These are phyloP conservation scores for Malurus leucopterus DNA, from an alignment of 2,797 vertebrate species.

Conservation along the genomic window DNA sequence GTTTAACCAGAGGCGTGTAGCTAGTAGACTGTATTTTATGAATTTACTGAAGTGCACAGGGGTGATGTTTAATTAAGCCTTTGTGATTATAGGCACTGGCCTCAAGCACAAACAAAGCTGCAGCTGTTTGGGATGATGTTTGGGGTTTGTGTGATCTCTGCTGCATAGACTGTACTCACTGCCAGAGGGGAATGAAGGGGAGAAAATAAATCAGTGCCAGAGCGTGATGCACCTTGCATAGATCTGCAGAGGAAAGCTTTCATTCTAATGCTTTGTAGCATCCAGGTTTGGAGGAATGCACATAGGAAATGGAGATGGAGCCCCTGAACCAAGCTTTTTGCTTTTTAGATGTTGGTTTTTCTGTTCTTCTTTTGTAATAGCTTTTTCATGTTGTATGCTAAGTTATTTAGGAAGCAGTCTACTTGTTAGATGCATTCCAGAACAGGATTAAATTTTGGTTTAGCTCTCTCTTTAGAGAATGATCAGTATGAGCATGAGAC, in stretches of 20 bases:
- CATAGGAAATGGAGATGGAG: background rate
- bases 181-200: background rate
- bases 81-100: background rate
- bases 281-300: background rate
- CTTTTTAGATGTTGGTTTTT: background rate
- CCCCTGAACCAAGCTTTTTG: background rate
- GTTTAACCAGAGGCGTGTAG: background rate
- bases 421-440: background rate
- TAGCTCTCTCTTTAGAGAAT: background rate
- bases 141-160: background rate
- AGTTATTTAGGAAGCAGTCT: background rate
- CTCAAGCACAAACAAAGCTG: slow-evolving; percentile 37
- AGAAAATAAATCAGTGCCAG: background rate
- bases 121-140: background rate
- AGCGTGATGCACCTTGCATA: background rate
- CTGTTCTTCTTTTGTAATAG: background rate
- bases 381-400: background rate
- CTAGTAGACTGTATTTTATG: background rate
- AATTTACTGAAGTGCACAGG: background rate
- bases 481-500: background rate
- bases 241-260: background rate
- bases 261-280: background rate
- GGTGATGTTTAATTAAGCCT: slow-evolving; percentile 30
- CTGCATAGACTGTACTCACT: background rate
- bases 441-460: background rate